phyloP scores from a whole-genome alignment of 2,113 vertebrate species.

The Crotalus viridis region DNA sequence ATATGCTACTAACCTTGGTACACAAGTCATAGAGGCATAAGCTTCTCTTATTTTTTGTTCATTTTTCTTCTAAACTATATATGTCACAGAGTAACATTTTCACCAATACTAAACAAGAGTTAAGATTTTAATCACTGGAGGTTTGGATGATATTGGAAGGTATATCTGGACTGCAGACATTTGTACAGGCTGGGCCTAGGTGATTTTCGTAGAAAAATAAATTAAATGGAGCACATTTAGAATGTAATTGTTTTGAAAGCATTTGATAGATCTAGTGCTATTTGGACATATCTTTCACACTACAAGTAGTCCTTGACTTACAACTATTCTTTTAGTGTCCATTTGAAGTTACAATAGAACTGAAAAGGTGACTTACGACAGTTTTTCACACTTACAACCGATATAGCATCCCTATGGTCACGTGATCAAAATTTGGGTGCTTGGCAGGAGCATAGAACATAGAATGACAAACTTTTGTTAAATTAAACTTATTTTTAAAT shows the following conservation, averaged over 20 bases:
- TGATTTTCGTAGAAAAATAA: conserved; percentile 20
- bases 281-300: background rate
- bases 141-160: background rate
- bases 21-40: background rate
- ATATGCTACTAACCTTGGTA: background rate
- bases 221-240: conserved; percentile 18
- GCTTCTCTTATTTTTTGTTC: background rate
- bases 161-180: background rate
- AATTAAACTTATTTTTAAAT: background rate
- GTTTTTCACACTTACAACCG: too few relatives aligned
- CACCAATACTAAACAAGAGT: background rate
- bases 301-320: too few relatives aligned
- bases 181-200: background rate
- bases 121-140: background rate
- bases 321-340: background rate
- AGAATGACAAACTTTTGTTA: background rate
- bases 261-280: background rate
- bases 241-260: background rate
- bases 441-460: background rate
- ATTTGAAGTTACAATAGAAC: background rate
- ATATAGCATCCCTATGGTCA: background rate
- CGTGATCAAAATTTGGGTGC: background rate
- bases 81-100: background rate
- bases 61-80: background rate
- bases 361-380: background rate